phyloP scores from a whole-genome alignment of 2,113 vertebrate genomes.

The Macrotus californicus region DNA sequence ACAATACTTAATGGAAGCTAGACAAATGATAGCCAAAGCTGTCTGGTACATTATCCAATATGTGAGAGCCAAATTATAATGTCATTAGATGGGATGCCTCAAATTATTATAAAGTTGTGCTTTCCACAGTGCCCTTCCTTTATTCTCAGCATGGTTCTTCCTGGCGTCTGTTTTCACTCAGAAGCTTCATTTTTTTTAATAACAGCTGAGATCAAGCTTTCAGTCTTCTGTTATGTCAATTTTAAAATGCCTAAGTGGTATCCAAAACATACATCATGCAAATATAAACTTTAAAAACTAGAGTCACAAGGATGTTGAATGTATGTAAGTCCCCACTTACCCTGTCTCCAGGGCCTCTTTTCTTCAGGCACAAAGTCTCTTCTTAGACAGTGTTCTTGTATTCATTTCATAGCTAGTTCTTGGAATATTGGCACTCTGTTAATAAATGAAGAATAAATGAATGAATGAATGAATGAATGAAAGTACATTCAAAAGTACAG shows the following conservation, averaged over 20 bases:
- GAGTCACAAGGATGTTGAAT: not conserved
- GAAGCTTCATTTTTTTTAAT: not conserved
- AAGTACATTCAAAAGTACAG: not conserved
- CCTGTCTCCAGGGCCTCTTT: not conserved
- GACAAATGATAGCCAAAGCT: constrained; percentile 47
- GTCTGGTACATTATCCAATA: constrained; percentile 17
- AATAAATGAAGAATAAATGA: not conserved
- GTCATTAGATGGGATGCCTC: constrained; percentile 47
- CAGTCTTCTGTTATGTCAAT: not conserved
- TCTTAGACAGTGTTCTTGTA: not conserved
- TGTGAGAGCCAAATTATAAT: constrained; percentile 49
- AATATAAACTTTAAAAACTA: not conserved
- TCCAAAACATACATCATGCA: not conserved
- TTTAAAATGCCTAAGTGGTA: not conserved
- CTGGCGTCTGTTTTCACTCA: not conserved
- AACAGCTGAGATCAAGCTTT: constrained; percentile 5
- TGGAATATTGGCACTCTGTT: not conserved
- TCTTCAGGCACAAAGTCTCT: not conserved
- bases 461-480: not conserved
- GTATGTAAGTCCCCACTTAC: not conserved
- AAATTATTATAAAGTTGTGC: constrained; percentile 45
- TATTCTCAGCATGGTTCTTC: not conserved
- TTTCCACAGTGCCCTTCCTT: not conserved
- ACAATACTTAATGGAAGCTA: constrained; percentile 17
- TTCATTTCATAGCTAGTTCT: not conserved